Conservation (phyloP, 2,888 invertebrate genomes). For the Poecilus cupreus region DNA sequence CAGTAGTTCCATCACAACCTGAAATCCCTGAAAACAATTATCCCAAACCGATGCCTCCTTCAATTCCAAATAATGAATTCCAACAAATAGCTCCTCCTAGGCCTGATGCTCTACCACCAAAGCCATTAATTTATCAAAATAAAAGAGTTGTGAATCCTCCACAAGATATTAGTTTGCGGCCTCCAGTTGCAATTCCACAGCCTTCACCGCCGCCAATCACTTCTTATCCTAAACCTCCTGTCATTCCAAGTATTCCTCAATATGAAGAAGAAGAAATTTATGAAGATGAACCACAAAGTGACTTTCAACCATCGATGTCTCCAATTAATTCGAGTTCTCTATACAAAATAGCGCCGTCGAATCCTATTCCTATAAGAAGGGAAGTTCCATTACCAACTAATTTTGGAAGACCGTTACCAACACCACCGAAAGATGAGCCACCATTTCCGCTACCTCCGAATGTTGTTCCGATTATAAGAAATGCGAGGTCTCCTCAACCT, state of each 20-base stretch:
- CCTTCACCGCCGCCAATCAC: too few relatives aligned
- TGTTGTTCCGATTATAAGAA: conserved; percentile 15
- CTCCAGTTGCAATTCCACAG: conserved; percentile 1
- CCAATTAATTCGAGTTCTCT: not conserved
- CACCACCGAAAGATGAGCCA: conserved; percentile 1
- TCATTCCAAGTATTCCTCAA: not conserved
- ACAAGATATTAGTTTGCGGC: not conserved
- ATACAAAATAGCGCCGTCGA: not conserved
- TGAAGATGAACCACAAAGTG: conserved; percentile 11
- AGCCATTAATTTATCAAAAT: not conserved
- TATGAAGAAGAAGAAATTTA: conserved; percentile 6
- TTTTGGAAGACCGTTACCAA: conserved; percentile 9
- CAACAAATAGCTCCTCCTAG: not conserved
- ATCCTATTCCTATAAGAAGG: not conserved
- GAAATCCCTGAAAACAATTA: not conserved
- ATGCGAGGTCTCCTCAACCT: not conserved
- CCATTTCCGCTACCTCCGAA: conserved; percentile 10
- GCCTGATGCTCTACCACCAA: not conserved
- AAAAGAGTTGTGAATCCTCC: not conserved
- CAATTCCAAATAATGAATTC: not conserved
- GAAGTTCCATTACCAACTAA: not conserved
- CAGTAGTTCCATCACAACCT: conserved; percentile 1
- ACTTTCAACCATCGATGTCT: not conserved
- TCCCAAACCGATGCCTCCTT: not conserved
- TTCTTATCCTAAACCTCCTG: not conserved